Evolutionary conservation across 2,797 vertebrate genomes (phyloP).

Genomic region (Enteromius treurensis): DNA sequence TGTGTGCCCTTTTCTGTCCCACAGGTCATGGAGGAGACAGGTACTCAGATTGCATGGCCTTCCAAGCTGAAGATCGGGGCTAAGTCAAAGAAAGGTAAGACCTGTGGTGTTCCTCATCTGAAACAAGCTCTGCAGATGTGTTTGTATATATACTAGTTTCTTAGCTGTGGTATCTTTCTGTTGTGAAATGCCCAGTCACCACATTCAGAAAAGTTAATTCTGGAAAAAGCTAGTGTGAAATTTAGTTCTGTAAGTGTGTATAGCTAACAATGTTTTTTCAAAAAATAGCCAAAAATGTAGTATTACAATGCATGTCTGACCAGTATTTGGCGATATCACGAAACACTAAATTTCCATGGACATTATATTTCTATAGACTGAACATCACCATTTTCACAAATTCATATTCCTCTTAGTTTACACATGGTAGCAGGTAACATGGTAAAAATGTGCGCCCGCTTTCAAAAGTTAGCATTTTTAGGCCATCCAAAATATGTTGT

Average conservation of each 20-base stretch:
- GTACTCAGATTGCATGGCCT: constrained; percentile 84
- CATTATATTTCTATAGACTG: not conserved
- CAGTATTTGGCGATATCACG: not conserved
- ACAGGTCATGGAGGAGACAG: constrained; percentile 84
- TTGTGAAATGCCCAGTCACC: too few species aligned
- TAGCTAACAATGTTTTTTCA: too few species aligned
- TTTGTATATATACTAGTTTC: not conserved
- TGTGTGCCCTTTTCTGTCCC: not conserved
- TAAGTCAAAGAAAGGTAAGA: constrained; percentile 83
- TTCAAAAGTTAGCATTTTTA: not conserved
- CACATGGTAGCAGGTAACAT: not conserved
- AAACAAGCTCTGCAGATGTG: not conserved
- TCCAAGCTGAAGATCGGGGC: constrained; percentile 85
- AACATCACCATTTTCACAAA: not conserved
- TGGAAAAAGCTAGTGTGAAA: too few species aligned
- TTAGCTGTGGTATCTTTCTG: not conserved
- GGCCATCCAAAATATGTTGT: not conserved
- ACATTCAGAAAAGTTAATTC: too few species aligned
- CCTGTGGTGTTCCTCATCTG: constrained; percentile 28
- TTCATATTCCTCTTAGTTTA: not conserved
- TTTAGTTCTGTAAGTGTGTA: too few species aligned
- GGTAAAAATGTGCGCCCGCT: not conserved
- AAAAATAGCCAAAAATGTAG: too few species aligned
- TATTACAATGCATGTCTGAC: not conserved
- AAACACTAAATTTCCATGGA: not conserved